Base-by-base conservation (phyloP, 92 coral and sea anemone genomes). In the Nematostella vectensis region DNA sequence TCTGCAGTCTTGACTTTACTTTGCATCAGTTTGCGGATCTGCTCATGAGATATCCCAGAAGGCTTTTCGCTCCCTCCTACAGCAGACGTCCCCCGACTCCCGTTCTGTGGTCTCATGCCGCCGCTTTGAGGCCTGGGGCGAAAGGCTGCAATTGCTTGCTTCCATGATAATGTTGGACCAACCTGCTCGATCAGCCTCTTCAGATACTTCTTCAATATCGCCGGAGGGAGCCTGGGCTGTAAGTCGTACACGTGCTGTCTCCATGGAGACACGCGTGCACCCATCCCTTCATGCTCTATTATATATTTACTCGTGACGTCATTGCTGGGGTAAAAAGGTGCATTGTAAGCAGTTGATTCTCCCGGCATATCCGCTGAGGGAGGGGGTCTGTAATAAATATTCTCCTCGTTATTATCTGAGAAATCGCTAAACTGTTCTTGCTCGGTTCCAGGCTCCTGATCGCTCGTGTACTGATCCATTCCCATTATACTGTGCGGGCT, bases 1-100 rank as follows among this genome's bases (percentile, higher is more conserved):
- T 68, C 74, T 4, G 74, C 74, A 13, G 23, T 68, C 49, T 68
- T 47, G 15, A 68, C 50, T 22, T 45, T 45, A 19, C 23, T 45
- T 6, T 45, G 12, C 51, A 45, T 45, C 4, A 45, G 51, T 17
- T 45, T 19, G 4, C 51, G 51, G 9, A 45, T 11, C 9, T 45
- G 17, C 18, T 11, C 51, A 15, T 33, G 15, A 33, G 6, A 6
- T 15, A 6, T 15, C 4, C 18, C 21, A 6, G 9, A 9, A 9
- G 9, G 12, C 4, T 45, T 45, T 22, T 8, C 11, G 18, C 18
- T 22, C 4, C 4, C 21, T 4, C 18, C 21, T 4, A 10, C 11
- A 4, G 18, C 4, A 19, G 9, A 9, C 9, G 21, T 45, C 12
- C 4, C 4, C 23, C 4, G 12, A 6, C 18, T 45, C 18, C 11